Conservation (phyloP, 1,140 invertebrate genomes). For the Drosophila teissieri region DNA sequence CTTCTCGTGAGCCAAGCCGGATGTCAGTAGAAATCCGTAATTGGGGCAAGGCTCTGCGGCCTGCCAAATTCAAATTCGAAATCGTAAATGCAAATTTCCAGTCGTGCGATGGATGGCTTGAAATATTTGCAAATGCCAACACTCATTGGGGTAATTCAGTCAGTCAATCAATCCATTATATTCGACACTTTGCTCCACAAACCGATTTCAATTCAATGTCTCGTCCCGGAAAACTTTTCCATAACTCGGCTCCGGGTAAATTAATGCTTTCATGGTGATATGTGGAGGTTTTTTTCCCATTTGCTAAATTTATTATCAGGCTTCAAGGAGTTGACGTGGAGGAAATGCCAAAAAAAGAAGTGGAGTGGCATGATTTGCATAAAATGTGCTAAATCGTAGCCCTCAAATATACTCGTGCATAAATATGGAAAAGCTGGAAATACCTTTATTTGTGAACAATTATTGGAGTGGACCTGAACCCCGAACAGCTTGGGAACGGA, state of each 20-base stretch:
- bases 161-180: conserved; percentile 48
- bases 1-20: conserved; percentile 54
- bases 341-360: conserved; percentile 64
- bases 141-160: conserved; percentile 36
- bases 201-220: conserved; percentile 47
- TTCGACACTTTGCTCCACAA: conserved; percentile 30
- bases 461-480: conserved; percentile 49
- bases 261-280: conserved; percentile 36
- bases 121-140: conserved; percentile 76
- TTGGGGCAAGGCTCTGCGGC: conserved; percentile 40
- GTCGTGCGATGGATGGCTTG: conserved; percentile 14
- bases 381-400: conserved; percentile 52
- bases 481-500: conserved; percentile 6
- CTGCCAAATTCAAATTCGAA: conserved; percentile 39
- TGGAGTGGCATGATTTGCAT: conserved; percentile 66
- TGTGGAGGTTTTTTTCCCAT: conserved; percentile 36
- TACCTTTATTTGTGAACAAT: conserved; percentile 46
- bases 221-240: conserved; percentile 31
- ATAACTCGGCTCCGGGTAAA: conserved; percentile 17
- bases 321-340: conserved; percentile 45
- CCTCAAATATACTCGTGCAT: not conserved
- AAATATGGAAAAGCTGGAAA: conserved; percentile 4
- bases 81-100: conserved; percentile 59
- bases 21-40: conserved; percentile 62
- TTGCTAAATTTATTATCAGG: conserved; percentile 58